Evolutionary conservation across 2,113 vertebrate species (phyloP).

Genomic region (Murina feae): DNA sequence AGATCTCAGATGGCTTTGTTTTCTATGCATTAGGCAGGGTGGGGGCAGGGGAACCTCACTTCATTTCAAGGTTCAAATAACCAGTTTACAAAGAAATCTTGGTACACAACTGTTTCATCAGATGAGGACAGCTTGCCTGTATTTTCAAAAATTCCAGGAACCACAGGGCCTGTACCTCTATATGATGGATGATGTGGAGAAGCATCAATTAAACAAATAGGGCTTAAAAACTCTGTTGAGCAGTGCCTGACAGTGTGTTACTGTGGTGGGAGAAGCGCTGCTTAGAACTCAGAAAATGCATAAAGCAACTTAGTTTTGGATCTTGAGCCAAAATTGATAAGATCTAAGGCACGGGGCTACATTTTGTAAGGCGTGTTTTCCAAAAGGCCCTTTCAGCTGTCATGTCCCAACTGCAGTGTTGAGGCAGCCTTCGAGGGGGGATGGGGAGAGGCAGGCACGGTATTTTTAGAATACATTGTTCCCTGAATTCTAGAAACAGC

Average conservation of each 20-base stretch:
- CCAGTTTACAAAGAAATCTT: slow-evolving; percentile 23
- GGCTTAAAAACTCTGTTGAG: not conserved
- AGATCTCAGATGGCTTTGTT: slow-evolving; percentile 3
- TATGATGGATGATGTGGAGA: not conserved
- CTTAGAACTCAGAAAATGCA: slow-evolving; percentile 3
- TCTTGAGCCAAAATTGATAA: not conserved
- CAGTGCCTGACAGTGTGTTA: not conserved
- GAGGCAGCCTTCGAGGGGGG: not conserved
- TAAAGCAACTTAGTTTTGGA: not conserved
- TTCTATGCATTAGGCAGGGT: not conserved
- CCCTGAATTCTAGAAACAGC: slow-evolving; percentile 46
- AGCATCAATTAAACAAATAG: not conserved
- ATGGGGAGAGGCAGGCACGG: not conserved
- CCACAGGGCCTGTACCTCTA: not conserved
- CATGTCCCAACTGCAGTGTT: not conserved
- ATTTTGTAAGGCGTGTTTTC: not conserved
- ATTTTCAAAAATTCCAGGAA: not conserved
- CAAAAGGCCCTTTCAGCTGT: slow-evolving; percentile 10
- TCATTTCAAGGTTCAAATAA: slow-evolving; percentile 22
- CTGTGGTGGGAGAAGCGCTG: too few species aligned
- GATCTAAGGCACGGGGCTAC: not conserved
- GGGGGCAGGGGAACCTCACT: not conserved
- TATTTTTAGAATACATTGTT: slow-evolving; percentile 73
- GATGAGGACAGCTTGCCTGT: not conserved
- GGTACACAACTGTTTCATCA: not conserved